Evolutionary conservation across 2,888 invertebrate genomes (phyloP), one percentile per base, ranked within the genome.

Genomic region (Drosophila neonasuta): DNA sequence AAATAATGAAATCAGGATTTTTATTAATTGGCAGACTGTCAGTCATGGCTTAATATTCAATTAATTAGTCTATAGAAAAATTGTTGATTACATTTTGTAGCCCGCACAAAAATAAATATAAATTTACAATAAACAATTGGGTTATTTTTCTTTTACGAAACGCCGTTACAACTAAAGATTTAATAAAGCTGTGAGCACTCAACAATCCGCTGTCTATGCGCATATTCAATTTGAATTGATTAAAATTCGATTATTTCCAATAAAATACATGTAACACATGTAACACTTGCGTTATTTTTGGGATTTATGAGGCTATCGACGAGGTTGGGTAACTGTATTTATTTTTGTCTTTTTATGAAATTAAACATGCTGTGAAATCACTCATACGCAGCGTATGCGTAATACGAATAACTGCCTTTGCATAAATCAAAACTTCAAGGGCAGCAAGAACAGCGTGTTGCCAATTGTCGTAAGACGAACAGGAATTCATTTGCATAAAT

Each of bases 1-100:
- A 56, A 34, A 59, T 51, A 84, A 86, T 86, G 86, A 86, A 86
- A 84, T 84, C 86, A 72, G 81, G 76, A 84, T 86, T 72, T 81
- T 56, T 83, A 83, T 80, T 81, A 70, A 66, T 65, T 70, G 62
- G 45, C 45, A 41, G 52, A 13, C 51, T 61, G 64, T 55, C 65
- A 54, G 58, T 54, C 49, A 49, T 60, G 54, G 54, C 60, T 17
- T 49, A 54, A 59, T 59, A 32, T 58, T 50, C 54, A 50, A 59
- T 55, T 52, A 46, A 42, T 32, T 80, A 84, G 86, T 78, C 71
- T 30, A 68, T 75, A 71, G 57, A 58, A 66, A 71, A 64, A 74
- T 82, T 82, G 86, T 83, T 83, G 68, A 67, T 63, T 71, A 61
- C 54, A 61, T 74, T 68, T 70, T 56, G 42, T 68, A 34, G 45